A percentile compares a stretch with the other conserved stretches of the same genome.
Conservation (phyloP, 2,888 invertebrate species). For the Lochmaea crataegi region DNA sequence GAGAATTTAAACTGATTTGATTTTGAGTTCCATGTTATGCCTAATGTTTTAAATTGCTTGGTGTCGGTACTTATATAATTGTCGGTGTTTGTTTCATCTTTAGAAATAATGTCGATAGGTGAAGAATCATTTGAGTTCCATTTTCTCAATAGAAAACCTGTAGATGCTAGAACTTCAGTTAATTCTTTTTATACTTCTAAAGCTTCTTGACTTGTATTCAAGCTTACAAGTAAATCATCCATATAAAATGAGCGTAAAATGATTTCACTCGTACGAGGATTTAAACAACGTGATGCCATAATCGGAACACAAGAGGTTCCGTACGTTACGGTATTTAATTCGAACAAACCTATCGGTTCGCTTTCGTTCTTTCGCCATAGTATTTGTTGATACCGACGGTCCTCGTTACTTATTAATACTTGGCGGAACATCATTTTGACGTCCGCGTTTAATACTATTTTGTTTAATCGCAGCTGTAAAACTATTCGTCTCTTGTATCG, state of each 20-base stretch:
- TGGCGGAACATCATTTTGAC: constrained; percentile 32
- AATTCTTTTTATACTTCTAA: no score
- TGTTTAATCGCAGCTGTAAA: constrained; percentile 9
- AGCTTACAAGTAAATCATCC: constrained; percentile 22
- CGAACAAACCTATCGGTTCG: not conserved
- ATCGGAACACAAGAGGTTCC: constrained; percentile 31
- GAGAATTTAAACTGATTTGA: no score
- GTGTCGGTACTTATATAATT: not conserved
- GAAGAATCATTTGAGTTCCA: constrained; percentile 3
- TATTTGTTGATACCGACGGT: constrained; percentile 30
- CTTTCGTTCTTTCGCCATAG: constrained; percentile 25
- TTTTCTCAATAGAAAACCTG: constrained; percentile 5
- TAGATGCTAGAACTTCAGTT: not conserved
- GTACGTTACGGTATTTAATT: constrained; percentile 33
- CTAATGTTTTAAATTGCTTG: no score
- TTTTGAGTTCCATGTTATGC: no score
- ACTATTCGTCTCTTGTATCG: constrained; percentile 24
- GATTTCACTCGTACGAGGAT: no score
- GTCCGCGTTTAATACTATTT: constrained; percentile 17
- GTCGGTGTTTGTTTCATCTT: not conserved
- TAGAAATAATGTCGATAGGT: not conserved
- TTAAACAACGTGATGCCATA: constrained; percentile 13
- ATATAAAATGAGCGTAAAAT: constrained; percentile 12
- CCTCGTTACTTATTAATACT: not conserved
- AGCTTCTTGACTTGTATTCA: constrained; percentile 7